These are phyloP conservation scores for Melinopterus prodromus DNA, from an alignment of 2,888 invertebrate genomes.

Conservation along the genomic window DNA sequence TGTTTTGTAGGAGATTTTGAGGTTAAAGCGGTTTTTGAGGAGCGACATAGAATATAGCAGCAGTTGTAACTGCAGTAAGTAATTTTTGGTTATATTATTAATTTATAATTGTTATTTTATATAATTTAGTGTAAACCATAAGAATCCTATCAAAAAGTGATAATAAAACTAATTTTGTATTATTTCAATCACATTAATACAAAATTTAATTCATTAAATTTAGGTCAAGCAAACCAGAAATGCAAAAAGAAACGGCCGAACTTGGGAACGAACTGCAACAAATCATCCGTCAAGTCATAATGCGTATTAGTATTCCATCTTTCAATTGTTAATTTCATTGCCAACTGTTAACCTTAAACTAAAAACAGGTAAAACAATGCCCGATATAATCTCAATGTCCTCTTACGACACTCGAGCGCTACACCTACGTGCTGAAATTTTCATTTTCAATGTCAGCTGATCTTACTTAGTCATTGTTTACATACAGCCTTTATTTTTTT, in stretches of 20 bases:
- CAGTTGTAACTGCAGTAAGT: neutral
- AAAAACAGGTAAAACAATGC: neutral
- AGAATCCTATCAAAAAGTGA: no score
- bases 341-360: neutral
- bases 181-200: neutral
- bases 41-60: neutral
- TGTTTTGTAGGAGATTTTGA: neutral
- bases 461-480: neutral
- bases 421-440: neutral
- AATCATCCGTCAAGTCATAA: neutral
- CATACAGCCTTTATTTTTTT: neutral
- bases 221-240: neutral
- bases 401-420: neutral
- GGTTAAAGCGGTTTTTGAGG: neutral
- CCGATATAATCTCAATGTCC: neutral
- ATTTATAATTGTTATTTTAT: no score
- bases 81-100: neutral
- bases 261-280: no score
- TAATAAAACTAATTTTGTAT: no score
- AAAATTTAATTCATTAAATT: neutral
- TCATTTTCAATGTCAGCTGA: neutral
- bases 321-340: neutral
- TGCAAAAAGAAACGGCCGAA: no score
- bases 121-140: no score
- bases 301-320: neutral